Base-by-base conservation (phyloP, 2,113 vertebrate species). In the Nycticorax nycticorax region DNA sequence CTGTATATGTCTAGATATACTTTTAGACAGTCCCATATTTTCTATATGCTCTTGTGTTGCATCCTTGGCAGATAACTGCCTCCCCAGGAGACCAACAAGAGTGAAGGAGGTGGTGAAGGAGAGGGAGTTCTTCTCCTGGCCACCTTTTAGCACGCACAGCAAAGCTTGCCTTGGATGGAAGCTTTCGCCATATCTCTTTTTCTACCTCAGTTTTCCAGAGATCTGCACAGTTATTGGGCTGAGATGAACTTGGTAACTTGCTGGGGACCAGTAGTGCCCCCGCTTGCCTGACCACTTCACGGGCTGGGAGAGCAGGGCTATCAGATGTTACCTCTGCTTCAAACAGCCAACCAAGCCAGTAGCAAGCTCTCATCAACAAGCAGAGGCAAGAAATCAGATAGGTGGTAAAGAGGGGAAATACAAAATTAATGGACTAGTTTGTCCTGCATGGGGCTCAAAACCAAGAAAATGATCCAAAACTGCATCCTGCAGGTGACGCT, bases 301-400 rank as follows among this genome's bases (percentile, higher is more conserved):
- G 4, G 10, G 32, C 2, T 33, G 47, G 21, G 9, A 27, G 12
- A 67, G 8, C 0, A 1, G 17, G 12, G 23, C 18, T 68, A 15
- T 33, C 41, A 33, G 63, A 27, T 5, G 3, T 23, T 39, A 39
- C 30, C 62, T 73, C 39, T 62, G 26, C 37, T 89, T 39, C 56
- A 52, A 57, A n/a, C 9, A 67, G 26, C 22, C 23, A 18, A 2
- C 16, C 0, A 1, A 45, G 41, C 39, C 57, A 59, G 52, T 3
- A 59, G 2, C 10, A 32, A 78, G 27, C 1, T 59, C n/a, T 24
- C 30, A 30, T 32, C 26, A 0, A 1, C 2, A 2, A 63, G 16
- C 6, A 20, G 43, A 73, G 32, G 14, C 17, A 16, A 76, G 32
- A 81, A 74, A 23, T 17, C 41, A 73, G 24, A 24, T 10, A 71